Base-by-base conservation (phyloP, 64 coral and sea anemone species). In the Stichodactyla mertensii region DNA sequence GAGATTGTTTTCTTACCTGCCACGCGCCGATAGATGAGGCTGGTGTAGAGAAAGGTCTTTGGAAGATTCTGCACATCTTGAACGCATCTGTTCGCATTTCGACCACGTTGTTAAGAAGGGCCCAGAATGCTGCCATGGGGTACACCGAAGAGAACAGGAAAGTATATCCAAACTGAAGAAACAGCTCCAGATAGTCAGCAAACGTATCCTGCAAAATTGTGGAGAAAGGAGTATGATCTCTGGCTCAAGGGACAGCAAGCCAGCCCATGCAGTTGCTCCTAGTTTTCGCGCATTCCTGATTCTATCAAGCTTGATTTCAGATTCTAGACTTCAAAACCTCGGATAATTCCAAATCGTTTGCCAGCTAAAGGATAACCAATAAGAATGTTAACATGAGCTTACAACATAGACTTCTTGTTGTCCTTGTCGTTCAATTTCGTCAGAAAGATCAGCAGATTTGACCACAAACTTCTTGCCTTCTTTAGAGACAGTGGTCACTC, bases 141-240 rank as follows among this genome's bases (percentile, higher is more conserved):
- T 99, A 99, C 2, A 89, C 97, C n/a, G 97, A 99, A 2, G 97
- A 99, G 77, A 99, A 99, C 15, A 99, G 86, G 52, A 99, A 92
- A 16, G 92, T 92, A 82, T 99, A 99, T 13, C 97, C 97, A 99
- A 99, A 99, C 88, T 99, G 97, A 18, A 99, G 86, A 55, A 99
- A 99, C 74, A 99, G 88, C 70, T 99, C 97, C 88, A 99, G 78
- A 61, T 99, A 99, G 55, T 99, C 97, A 45, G 78, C 86, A 86
- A 99, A 99, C 14, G 93, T 92, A 57, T 92, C 97, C 97, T 99
- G 70, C 16, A 15, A 57, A 52, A 89, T 54, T 15, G 57, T 20
- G 51, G 19, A 87, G 16, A 69, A 57, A 20, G 18, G 7, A 19
- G 36, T 52, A 31, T 31, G 0, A 0, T 31, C 1, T 31, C 28